A percentile compares a stretch with the other conserved stretches of the same genome.
These are phyloP conservation scores for Dicrurus megarhynchus DNA, from an alignment of 2,113 vertebrate species.

Conservation along the genomic window DNA sequence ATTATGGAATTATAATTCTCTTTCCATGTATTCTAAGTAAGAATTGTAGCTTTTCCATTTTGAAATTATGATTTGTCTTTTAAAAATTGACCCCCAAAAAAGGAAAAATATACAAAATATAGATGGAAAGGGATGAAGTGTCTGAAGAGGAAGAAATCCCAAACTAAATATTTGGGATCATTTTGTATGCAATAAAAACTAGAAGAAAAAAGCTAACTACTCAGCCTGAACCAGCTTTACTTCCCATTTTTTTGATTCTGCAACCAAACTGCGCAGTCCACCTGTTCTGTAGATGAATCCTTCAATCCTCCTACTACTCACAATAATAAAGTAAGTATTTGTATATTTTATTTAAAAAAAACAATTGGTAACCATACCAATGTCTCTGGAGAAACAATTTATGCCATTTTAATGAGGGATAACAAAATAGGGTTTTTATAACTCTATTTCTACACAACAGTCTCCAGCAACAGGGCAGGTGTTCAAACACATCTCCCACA, in stretches of 20 bases:
- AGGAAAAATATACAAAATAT: neutral
- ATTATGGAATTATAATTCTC: neutral
- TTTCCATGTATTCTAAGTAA: neutral
- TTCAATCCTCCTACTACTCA: neutral
- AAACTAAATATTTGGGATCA: neutral
- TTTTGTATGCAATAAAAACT: neutral
- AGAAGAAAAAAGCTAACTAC: neutral
- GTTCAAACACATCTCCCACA: neutral
- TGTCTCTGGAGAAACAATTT: neutral
- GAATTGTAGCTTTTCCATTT: neutral
- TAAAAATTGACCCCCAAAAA: neutral
- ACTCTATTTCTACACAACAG: neutral
- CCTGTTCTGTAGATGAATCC: neutral
- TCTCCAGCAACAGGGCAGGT: neutral
- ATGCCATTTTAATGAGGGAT: neutral
- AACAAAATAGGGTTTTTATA: neutral
- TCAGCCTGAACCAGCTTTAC: neutral
- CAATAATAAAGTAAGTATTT: neutral
- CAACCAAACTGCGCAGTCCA: neutral
- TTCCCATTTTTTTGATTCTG: neutral
- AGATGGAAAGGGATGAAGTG: neutral
- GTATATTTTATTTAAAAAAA: neutral
- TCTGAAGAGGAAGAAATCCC: accelerated
- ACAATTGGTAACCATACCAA: accelerated
- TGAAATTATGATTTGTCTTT: neutral